Base-by-base conservation (phyloP, 1,140 invertebrate genomes). In the Doryteuthis pealeii region DNA sequence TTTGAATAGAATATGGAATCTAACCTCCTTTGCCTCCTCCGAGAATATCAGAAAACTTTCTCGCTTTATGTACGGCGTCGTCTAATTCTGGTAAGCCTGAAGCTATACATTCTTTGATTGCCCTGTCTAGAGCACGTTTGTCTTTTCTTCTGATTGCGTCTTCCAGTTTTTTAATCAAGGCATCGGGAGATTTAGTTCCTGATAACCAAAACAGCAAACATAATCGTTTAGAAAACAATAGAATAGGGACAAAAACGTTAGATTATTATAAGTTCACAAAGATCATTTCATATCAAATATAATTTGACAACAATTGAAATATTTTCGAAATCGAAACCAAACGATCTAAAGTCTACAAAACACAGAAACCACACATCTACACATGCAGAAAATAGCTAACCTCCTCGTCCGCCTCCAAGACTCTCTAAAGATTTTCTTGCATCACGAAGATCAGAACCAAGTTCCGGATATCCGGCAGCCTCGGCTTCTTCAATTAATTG, bases 321-420 rank as follows among this genome's bases (percentile, higher is more conserved):
- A n/a, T 40, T 40, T 10, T 10, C 3, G 35, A 40, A 40, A 40
- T 40, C 35, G 35, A 40, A 40, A n/a, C n/a, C n/a, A n/a, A n/a
- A n/a, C n/a, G n/a, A 40, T 40, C 3, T 40, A 40, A 40, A 40
- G 10, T 40, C 3, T 40, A 40, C 10, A 5, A 5, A 5, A 40
- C 10, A 40, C 3, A 10, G 3, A 40, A 40, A 40, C 35, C 35
- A 40, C 35, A 40, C 35, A 40, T 40, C 35, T 40, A 40, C 4
- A 40, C 35, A 40, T 40, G 35, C 35, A 40, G 35, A 40, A 40
- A 40, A 40, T n/a, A 10, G 35, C 54, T 2, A 62, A 62, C 54
- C 54, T 62, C 54, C 54, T n/a, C 54, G 54, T 62, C 54, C 54
- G 22, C 54, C 54, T 62, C 54, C 54, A 62, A 62, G 54, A 62